Conservation (phyloP, 1,140 invertebrate species). For the Homalodisca vitripennis region DNA sequence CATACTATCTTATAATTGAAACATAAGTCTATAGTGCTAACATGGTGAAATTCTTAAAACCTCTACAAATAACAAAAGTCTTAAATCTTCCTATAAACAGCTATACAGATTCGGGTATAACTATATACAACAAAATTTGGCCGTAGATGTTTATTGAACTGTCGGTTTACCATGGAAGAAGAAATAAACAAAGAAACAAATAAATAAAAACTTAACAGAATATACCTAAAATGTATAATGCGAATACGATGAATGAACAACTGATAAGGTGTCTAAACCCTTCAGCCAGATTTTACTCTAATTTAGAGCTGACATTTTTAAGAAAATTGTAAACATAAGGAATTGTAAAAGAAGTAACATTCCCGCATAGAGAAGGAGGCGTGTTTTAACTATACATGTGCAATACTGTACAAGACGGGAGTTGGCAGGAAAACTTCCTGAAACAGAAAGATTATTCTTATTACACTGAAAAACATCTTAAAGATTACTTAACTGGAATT, state of each 20-base stretch:
- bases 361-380: not conserved
- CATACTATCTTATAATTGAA: not conserved
- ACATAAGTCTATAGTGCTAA: not conserved
- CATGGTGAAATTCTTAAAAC: not conserved
- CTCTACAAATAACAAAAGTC: not conserved
- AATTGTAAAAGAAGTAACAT: slow-evolving; percentile 9
- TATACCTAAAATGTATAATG: not conserved
- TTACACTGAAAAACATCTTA: not conserved
- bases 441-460: not conserved
- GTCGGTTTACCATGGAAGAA: not conserved
- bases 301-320: not conserved
- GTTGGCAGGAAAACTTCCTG: not conserved
- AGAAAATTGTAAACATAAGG: not conserved
- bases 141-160: not conserved
- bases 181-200: not conserved
- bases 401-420: slow-evolving; percentile 23
- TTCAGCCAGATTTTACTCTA: not conserved
- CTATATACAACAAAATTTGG: slow-evolving; percentile 12
- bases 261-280: not conserved
- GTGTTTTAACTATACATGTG: not conserved
- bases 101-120: not conserved
- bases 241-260: not conserved
- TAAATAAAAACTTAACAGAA: not conserved
- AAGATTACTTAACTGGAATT: not conserved
- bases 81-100: slow-evolving; percentile 10